Conservation (phyloP, 2,888 invertebrate species). For the Acrocyrtus sp. region DNA sequence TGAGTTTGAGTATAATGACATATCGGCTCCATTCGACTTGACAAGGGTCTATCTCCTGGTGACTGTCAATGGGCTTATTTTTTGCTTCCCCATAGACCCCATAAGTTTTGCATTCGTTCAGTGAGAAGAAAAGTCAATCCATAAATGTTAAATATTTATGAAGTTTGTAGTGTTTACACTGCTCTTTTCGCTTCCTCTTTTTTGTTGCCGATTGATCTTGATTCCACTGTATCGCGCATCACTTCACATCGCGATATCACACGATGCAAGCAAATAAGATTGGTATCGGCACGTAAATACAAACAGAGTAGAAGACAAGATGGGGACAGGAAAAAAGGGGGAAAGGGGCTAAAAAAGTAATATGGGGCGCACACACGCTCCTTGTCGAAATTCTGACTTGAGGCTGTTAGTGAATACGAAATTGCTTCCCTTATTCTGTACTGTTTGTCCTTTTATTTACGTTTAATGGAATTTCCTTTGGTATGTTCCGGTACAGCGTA, state of each 20-base stretch:
- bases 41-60: no score
- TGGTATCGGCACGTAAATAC: no score
- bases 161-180: background rate
- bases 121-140: slow-evolving; percentile 1
- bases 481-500: background rate
- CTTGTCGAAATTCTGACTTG: no score
- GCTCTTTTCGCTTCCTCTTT: background rate
- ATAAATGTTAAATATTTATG: background rate
- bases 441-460: background rate
- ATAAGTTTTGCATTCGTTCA: no score
- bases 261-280: background rate
- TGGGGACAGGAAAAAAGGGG: background rate
- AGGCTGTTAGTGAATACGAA: no score
- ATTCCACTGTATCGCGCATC: background rate
- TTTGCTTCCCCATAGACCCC: no score
- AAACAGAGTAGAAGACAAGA: background rate
- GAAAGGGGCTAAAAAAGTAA: background rate
- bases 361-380: no score
- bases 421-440: no score
- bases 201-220: background rate
- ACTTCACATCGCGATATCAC: background rate
- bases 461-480: background rate
- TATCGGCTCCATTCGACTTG: no score
- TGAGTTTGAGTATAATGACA: no score
- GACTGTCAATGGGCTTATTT: no score